A percentile compares a stretch with the other conserved stretches of the same genome.
phyloP scores from a whole-genome alignment of 2,113 vertebrate species.

The Pachycephala philippinensis region DNA sequence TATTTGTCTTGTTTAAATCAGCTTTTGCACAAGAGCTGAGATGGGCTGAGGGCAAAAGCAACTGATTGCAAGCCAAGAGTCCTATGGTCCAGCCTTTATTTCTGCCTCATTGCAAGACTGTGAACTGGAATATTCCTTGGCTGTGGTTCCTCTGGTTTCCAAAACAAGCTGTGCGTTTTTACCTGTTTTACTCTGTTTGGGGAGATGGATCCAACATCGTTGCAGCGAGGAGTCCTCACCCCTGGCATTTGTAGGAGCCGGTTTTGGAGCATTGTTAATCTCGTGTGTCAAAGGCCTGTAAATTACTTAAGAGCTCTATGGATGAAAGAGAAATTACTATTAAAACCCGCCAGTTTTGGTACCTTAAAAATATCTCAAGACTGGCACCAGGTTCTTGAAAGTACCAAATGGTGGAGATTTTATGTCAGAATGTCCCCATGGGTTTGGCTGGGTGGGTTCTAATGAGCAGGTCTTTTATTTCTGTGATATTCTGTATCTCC shows the following conservation, averaged over 20 bases:
- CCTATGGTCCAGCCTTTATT: neutral
- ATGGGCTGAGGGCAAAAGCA: neutral
- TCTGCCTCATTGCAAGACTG: neutral
- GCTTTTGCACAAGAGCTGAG: neutral
- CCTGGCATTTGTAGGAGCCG: neutral
- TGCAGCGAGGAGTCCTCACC: neutral
- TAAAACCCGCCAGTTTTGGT: neutral
- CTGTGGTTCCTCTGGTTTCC: neutral
- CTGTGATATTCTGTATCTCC: neutral
- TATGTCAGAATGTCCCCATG: neutral
- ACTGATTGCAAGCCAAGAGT: neutral
- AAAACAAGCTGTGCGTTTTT: neutral
- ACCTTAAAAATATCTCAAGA: neutral
- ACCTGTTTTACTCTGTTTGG: neutral
- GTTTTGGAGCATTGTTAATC: neutral
- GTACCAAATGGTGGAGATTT: neutral
- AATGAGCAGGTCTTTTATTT: conserved; percentile 36
- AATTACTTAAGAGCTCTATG: neutral
- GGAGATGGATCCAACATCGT: neutral
- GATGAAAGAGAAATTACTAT: neutral
- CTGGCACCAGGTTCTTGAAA: neutral
- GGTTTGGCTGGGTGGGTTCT: conserved; percentile 15
- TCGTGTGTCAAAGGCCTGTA: neutral
- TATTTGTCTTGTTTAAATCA: neutral
- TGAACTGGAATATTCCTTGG: neutral